Evolutionary conservation across 2,888 invertebrate species (phyloP).

Genomic region (Drosophila cyrtoloma): DNA sequence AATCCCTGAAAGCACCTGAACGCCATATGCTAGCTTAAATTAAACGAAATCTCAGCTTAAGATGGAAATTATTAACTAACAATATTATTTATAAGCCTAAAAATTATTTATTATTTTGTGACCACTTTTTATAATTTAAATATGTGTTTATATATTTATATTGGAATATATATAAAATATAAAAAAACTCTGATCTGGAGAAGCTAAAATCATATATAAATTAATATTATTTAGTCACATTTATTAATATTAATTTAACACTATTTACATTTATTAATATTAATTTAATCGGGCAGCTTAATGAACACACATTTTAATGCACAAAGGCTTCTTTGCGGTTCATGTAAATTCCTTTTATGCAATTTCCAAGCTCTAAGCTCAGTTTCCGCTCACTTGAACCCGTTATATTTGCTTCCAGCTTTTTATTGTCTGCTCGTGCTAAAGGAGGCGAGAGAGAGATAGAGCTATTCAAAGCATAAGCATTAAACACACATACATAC

Average conservation of each 20-base stretch:
- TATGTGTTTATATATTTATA: neutral
- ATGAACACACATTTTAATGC: neutral
- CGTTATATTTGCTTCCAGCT: neutral
- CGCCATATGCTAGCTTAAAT: neutral
- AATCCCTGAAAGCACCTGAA: neutral
- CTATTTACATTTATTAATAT: neutral
- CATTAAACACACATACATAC: constrained; percentile 16
- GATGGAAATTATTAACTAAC: neutral
- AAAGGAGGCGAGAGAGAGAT: neutral
- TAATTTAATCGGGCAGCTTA: neutral
- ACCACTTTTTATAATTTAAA: neutral
- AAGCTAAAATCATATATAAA: too few species aligned
- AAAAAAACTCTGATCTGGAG: too few species aligned
- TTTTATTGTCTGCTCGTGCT: neutral
- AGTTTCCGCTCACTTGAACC: constrained; percentile 1
- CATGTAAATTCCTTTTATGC: neutral
- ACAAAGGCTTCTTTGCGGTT: neutral
- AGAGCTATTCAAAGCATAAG: neutral
- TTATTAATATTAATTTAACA: neutral
- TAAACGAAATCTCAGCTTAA: neutral
- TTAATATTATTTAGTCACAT: neutral
- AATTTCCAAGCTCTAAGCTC: neutral
- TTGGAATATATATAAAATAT: too few species aligned
- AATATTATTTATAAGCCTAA: neutral
- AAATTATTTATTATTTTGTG: neutral